A percentile compares a stretch with the other conserved stretches of the same genome.
Conservation (phyloP, 2,797 vertebrate genomes). For the Acropternis orthonyx region DNA sequence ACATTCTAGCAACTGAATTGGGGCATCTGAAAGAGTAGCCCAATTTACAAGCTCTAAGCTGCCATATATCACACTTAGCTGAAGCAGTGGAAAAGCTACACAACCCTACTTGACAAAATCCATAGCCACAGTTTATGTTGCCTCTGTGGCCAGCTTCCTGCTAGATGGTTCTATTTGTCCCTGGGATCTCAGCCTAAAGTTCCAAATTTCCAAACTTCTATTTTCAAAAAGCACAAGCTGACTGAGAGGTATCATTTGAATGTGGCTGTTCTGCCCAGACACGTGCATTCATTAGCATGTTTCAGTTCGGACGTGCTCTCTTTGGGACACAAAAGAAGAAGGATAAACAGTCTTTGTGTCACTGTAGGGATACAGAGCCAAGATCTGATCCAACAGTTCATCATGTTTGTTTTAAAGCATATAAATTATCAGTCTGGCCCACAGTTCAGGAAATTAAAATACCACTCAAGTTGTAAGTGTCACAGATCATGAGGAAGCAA, state of each 20-base stretch:
- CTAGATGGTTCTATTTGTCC: not conserved
- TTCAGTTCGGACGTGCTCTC: not conserved
- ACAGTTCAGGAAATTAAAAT: not conserved
- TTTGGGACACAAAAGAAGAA: rapidly evolving
- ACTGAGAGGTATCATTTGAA: not conserved
- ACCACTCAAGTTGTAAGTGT: not conserved
- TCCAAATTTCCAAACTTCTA: not conserved
- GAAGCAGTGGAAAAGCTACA: not conserved
- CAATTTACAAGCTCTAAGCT: not conserved
- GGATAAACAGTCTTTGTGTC: not conserved
- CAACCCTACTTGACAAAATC: not conserved
- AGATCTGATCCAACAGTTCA: not conserved
- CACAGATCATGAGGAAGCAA: not conserved
- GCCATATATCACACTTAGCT: not conserved
- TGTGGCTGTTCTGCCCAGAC: not conserved
- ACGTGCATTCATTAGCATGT: not conserved
- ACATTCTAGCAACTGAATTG: not conserved
- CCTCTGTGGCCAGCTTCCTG: not conserved
- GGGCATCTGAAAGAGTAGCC: not conserved
- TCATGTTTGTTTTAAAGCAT: not conserved
- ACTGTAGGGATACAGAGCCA: not conserved
- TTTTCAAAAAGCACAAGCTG: not conserved
- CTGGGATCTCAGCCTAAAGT: not conserved
- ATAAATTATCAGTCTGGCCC: not conserved
- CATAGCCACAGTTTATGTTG: not conserved